Evolutionary conservation across 1,140 invertebrate genomes (phyloP).

Genomic region (Philotrypesis tridentata): DNA sequence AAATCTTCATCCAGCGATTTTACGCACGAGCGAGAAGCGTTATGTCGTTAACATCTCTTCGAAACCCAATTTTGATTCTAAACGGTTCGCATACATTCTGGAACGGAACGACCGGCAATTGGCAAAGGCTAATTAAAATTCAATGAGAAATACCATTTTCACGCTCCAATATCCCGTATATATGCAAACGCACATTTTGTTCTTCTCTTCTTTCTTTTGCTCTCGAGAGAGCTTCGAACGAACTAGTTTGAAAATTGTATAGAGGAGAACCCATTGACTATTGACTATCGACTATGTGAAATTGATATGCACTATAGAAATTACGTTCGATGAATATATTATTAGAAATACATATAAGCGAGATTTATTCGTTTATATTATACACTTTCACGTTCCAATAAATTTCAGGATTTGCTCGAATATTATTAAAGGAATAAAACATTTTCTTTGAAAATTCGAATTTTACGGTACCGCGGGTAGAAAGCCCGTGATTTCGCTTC

Average conservation of each 20-base stretch:
- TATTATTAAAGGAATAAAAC: not conserved
- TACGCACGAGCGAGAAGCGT: not conserved
- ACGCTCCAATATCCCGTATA: constrained; percentile 11
- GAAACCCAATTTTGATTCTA: not conserved
- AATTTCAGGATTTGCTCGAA: not conserved
- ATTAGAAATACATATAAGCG: not conserved
- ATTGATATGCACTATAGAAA: not conserved
- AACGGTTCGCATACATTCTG: not conserved
- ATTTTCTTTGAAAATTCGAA: not conserved
- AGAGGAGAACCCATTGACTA: not conserved
- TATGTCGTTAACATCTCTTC: not conserved
- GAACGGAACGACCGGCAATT: not conserved
- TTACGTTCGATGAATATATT: not conserved
- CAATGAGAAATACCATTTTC: not conserved
- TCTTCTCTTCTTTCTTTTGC: not conserved
- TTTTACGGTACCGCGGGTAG: not conserved
- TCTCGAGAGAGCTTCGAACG: not conserved
- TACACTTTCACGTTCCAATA: constrained; percentile 14
- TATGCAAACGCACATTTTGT: not conserved
- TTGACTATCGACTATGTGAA: not conserved
- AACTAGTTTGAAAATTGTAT: not conserved
- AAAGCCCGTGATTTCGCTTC: not conserved
- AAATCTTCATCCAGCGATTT: not conserved
- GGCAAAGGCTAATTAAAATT: constrained; percentile 14
- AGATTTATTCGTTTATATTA: not conserved